Conservation (phyloP, 2,113 vertebrate genomes). For the Ivindomyrus marchei region DNA sequence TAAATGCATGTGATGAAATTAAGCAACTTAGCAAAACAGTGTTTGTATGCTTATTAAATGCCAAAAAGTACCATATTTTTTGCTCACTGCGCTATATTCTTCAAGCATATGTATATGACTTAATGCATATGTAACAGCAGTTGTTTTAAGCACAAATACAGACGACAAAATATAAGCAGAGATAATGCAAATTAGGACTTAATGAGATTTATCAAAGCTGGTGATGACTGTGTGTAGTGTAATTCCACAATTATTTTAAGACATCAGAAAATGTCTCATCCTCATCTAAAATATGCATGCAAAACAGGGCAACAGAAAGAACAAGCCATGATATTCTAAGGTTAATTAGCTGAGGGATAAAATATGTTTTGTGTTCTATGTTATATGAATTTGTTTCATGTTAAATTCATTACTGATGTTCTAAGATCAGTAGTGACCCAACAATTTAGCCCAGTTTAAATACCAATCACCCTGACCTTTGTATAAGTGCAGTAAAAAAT, state of each 20-base stretch:
- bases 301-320: not conserved
- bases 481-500: not conserved
- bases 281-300: slow-evolving; percentile 3
- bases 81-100: not conserved
- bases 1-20: not conserved
- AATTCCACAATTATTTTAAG: slow-evolving; percentile 9
- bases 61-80: slow-evolving; percentile 8
- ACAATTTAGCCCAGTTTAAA: not conserved
- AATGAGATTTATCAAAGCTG: slow-evolving; percentile 7
- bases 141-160: slow-evolving; percentile 1
- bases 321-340: not conserved
- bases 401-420: slow-evolving; percentile 1
- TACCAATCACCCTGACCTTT: slow-evolving; percentile 1
- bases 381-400: not conserved
- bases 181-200: slow-evolving; percentile 11
- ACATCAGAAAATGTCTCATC: slow-evolving; percentile 1
- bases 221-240: slow-evolving; percentile 4
- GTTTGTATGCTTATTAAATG: not conserved
- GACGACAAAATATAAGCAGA: not conserved
- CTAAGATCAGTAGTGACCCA: slow-evolving; percentile 3
- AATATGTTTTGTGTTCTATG: not conserved
- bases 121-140: slow-evolving; percentile 10
- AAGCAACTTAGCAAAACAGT: not conserved
- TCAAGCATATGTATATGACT: not conserved
- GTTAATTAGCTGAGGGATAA: not conserved